These are phyloP conservation scores for Penelope pileata DNA, from an alignment of 2,113 vertebrate genomes.

Conservation along the genomic window DNA sequence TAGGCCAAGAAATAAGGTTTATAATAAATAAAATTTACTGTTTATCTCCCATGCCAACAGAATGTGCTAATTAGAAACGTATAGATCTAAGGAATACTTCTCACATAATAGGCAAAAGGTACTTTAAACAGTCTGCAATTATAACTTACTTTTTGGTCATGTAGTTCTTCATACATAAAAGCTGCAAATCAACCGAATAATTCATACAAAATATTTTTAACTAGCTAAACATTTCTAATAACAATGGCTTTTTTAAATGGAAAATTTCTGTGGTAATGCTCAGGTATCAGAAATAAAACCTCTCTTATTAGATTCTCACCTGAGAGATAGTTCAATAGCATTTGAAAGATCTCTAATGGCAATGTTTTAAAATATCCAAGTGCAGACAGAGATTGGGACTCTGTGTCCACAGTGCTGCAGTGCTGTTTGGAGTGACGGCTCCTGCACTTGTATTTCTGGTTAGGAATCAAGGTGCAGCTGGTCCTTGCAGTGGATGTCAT, in stretches of 20 bases:
- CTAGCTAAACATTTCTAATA: not conserved
- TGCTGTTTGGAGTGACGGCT: not conserved
- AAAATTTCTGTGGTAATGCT: not conserved
- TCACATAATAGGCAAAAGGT: rapidly evolving
- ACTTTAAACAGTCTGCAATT: not conserved
- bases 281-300: not conserved
- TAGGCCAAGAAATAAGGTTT: not conserved
- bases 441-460: constrained; percentile 38
- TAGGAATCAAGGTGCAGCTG: constrained; percentile 28
- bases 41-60: not conserved
- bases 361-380: constrained; percentile 78
- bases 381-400: constrained; percentile 44
- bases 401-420: not conserved
- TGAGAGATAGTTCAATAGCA: constrained; percentile 82
- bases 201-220: not conserved
- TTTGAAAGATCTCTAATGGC: constrained; percentile 86
- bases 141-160: not conserved
- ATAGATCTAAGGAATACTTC: not conserved
- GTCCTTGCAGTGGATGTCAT: constrained; percentile 60
- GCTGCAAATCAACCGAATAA: not conserved
- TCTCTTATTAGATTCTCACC: constrained; percentile 59
- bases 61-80: not conserved
- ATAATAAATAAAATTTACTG: not conserved
- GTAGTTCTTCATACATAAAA: not conserved
- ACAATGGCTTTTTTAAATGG: not conserved